These are phyloP conservation scores for Achlya flavicornis DNA, from an alignment of 2,888 invertebrate species.

Conservation along the genomic window DNA sequence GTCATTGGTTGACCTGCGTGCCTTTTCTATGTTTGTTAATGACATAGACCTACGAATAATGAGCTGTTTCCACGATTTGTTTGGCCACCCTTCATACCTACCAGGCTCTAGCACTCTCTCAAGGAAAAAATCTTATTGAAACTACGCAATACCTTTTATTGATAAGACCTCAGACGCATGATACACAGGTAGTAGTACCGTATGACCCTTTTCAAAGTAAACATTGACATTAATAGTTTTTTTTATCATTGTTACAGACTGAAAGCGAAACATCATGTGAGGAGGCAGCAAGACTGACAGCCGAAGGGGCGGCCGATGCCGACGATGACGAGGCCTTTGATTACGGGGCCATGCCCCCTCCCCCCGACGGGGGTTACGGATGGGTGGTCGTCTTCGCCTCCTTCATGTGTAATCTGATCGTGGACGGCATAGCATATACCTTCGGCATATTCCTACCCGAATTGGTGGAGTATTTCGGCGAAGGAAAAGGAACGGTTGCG, in stretches of 20 bases:
- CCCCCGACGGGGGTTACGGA: conserved; percentile 96
- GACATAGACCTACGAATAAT: not conserved
- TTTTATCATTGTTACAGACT: conserved; percentile 84
- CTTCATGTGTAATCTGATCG: conserved; percentile 98
- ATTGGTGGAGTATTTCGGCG: conserved; percentile 91
- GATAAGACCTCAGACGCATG: too few relatives aligned
- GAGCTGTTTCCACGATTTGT: not conserved
- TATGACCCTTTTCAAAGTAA: too few relatives aligned
- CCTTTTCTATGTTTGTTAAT: not conserved
- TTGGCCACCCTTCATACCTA: not conserved
- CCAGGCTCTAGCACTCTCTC: not conserved
- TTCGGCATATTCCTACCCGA: conserved; percentile 96
- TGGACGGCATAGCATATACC: conserved; percentile 99
- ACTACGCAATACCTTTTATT: too few relatives aligned
- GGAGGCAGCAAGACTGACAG: conserved; percentile 91
- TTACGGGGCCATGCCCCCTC: conserved; percentile 91
- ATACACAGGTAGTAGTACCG: too few relatives aligned
- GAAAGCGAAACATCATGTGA: conserved; percentile 94
- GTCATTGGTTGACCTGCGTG: not conserved
- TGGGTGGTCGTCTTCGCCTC: conserved; percentile 98
- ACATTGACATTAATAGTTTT: too few relatives aligned
- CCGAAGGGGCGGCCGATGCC: conserved; percentile 84
- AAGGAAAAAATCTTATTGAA: too few relatives aligned
- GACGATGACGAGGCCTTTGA: conserved; percentile 86
- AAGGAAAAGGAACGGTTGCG: conserved; percentile 94